These are phyloP conservation scores for Onychostoma macrolepis DNA, from an alignment of 2,113 vertebrate species.

Conservation along the genomic window DNA sequence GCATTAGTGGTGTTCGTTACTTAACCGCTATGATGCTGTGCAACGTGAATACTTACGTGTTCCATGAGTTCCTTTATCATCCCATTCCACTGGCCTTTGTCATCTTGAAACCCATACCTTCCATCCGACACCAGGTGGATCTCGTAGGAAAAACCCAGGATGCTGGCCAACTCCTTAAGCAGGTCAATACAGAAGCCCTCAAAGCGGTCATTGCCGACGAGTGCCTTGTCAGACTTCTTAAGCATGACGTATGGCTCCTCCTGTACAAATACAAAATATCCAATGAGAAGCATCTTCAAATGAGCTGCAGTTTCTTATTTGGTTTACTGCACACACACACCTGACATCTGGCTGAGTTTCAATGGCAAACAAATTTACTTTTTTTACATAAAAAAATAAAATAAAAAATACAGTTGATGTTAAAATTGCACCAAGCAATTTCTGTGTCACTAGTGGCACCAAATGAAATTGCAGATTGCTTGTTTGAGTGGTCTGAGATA, in stretches of 20 bases:
- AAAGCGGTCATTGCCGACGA: conserved; percentile 94
- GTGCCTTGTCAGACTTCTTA: conserved; percentile 92
- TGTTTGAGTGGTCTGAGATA: not conserved
- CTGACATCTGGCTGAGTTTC: conserved; percentile 71
- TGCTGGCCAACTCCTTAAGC: conserved; percentile 89
- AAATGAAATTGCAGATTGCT: not conserved
- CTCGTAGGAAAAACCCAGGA: conserved; percentile 95
- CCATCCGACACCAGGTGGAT: conserved; percentile 94
- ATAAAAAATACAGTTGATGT: not conserved
- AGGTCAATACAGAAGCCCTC: conserved; percentile 98
- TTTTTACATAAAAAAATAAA: not conserved
- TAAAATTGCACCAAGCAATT: not conserved
- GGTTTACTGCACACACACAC: conserved; percentile 62
- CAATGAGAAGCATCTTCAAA: conserved; percentile 66
- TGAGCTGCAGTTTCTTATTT: conserved; percentile 73
- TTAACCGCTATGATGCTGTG: not conserved
- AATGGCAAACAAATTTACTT: conserved; percentile 51
- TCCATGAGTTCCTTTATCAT: conserved; percentile 98
- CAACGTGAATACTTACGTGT: conserved; percentile 83
- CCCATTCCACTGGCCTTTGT: conserved; percentile 98
- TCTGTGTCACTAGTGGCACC: not conserved
- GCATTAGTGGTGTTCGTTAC: not conserved
- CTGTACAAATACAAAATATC: conserved; percentile 75
- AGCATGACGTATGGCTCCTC: conserved; percentile 99
- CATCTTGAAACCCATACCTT: conserved; percentile 94